Base-by-base conservation (phyloP, 1,140 invertebrate genomes). In the Scylla paramamosain region DNA sequence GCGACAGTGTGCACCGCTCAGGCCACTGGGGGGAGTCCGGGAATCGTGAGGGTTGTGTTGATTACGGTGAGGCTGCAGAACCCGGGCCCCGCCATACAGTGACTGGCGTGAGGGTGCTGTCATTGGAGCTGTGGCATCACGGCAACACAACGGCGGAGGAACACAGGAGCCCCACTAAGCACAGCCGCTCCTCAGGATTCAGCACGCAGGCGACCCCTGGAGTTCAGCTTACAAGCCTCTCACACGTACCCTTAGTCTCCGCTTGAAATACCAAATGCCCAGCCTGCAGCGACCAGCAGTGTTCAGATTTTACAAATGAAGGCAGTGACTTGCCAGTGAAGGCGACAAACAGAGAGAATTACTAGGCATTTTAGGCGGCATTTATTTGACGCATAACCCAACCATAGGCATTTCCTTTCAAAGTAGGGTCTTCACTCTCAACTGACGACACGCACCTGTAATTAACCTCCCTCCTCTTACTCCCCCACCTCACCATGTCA, bases 111-210 rank as follows among this genome's bases (percentile, higher is more conserved):
- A 77, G 4, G 67, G 67, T 2, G 52, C 0, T 77, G 67, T 20
- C 4, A 7, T n/a, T n/a, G 16, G 67, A n/a, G n/a, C 25, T n/a
- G 67, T 77, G 67, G 67, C 67, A 77, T n/a, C 67, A 77, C 67
- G n/a, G 52, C 52, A 59, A 59, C 16, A 77, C 67, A 77, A 20
- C 4, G 67, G 28, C 86, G 86, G 86, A 46, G 86, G 86, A 91
- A 52, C 45, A 88, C 86, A 20, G 46, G 39, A n/a, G 28, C 25
- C 45, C 16, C 52, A 25, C 89, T 29, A 91, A 46, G 89, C 89
- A 48, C 89, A 48, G 25, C 89, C 32, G 31, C 89, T 91, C 89
- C 52, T 91, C 89, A 91, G 89, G 89, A 91, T 91, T 28, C 89
- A 91, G 28, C 25, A 14, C 89, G 89, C 89, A 52, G 32, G 28